Evolutionary conservation across 2,113 vertebrate genomes (phyloP).

Genomic region (Equus przewalskii): DNA sequence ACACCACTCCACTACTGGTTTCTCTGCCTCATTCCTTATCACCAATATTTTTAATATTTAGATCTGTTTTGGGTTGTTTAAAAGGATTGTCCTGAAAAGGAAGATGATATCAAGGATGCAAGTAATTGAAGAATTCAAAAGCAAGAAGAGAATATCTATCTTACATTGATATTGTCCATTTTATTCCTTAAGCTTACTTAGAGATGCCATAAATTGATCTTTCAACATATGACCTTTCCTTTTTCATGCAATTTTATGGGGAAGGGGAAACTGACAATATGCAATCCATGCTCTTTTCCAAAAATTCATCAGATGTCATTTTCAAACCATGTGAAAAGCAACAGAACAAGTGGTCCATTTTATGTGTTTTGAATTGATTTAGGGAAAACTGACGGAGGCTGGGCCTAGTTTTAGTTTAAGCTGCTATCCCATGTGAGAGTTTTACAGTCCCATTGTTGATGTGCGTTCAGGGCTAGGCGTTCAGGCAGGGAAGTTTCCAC

Average conservation of each 20-base stretch:
- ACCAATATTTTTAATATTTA: not conserved
- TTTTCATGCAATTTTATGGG: not conserved
- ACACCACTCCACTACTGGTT: not conserved
- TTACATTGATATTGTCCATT: not conserved
- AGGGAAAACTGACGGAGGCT: not conserved
- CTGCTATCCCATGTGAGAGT: not conserved
- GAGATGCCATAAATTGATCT: not conserved
- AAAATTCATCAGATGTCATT: not conserved
- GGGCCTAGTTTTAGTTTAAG: not conserved
- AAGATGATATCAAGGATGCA: not conserved
- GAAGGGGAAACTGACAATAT: not conserved
- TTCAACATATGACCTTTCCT: not conserved
- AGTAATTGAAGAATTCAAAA: not conserved
- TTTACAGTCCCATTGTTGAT: not conserved
- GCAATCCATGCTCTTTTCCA: not conserved
- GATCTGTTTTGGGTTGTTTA: not conserved
- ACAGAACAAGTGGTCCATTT: not conserved
- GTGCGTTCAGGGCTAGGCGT: not conserved
- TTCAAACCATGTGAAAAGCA: slow-evolving; percentile 28
- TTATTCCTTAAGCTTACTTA: not conserved
- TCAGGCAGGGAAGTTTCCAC: not conserved
- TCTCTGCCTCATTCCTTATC: not conserved
- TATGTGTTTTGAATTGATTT: not conserved
- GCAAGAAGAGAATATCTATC: not conserved
- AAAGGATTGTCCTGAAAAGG: not conserved